Conservation (phyloP, 2,113 vertebrate species). For the Centrocercus urophasianus region DNA sequence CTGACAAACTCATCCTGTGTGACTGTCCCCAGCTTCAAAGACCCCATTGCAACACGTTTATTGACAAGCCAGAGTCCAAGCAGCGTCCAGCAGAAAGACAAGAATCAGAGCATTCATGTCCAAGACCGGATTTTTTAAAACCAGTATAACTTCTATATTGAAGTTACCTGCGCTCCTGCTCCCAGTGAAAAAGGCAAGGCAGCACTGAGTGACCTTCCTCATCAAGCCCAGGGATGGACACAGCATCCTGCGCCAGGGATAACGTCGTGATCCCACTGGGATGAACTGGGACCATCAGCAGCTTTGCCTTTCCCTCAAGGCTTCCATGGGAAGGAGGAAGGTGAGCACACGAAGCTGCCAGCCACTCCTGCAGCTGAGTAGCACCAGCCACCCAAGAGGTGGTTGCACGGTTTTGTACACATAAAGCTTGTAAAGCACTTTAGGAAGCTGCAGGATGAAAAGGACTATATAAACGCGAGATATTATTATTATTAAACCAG, state of each 20-base stretch:
- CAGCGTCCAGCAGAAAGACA: neutral
- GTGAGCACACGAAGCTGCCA: neutral
- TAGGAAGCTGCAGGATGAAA: conserved; percentile 61
- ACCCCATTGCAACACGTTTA: neutral
- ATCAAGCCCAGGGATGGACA: neutral
- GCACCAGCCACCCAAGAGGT: conserved; percentile 67
- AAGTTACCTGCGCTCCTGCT: neutral
- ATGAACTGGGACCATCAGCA: neutral
- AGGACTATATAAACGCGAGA: conserved; percentile 58
- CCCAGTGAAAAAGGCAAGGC: neutral
- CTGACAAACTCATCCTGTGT: neutral
- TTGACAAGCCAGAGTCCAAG: neutral
- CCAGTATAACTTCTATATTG: neutral
- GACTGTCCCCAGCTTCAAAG: neutral
- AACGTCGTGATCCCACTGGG: neutral
- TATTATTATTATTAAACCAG: conserved; percentile 71
- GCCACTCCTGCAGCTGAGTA: conserved; percentile 3
- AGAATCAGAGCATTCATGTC: neutral
- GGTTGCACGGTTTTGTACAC: conserved; percentile 8
- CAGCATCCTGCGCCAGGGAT: neutral
- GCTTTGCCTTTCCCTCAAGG: neutral
- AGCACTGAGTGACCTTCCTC: accelerated
- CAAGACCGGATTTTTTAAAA: neutral
- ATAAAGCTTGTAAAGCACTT: conserved; percentile 56
- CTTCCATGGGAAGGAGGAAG: accelerated